A percentile compares a stretch with the other conserved stretches of the same genome.
These are phyloP conservation scores for Rhombomys opimus DNA, from an alignment of 2,113 vertebrate species.

Conservation along the genomic window DNA sequence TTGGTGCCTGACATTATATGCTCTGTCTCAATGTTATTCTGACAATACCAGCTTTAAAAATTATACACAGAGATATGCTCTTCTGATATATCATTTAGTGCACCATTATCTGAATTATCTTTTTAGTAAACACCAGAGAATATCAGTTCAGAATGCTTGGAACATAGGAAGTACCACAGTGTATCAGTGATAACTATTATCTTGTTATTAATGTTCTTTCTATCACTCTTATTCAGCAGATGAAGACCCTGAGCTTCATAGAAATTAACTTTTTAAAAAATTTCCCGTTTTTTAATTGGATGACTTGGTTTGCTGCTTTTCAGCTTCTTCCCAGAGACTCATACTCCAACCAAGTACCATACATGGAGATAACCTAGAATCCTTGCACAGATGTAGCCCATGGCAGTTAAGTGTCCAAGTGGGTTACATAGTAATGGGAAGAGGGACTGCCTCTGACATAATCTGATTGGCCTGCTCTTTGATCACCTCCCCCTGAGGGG, in stretches of 20 bases:
- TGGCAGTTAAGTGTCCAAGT: too few relatives aligned
- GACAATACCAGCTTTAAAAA: neutral
- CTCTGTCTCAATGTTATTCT: neutral
- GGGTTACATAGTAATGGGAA: too few relatives aligned
- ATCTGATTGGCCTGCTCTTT: too few relatives aligned
- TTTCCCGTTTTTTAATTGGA: neutral
- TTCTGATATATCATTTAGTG: neutral
- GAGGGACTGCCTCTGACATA: too few relatives aligned
- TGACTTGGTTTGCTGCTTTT: too few relatives aligned
- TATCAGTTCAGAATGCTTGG: neutral
- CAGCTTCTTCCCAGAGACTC: too few relatives aligned
- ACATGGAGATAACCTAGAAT: too few relatives aligned
- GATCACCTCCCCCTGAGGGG: too few relatives aligned
- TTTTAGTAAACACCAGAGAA: slow-evolving; percentile 4
- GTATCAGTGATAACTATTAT: neutral
- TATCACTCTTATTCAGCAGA: neutral
- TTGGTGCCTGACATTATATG: neutral
- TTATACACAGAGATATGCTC: neutral
- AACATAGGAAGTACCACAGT: neutral
- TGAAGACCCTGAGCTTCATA: neutral
- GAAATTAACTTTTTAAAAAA: slow-evolving; percentile 1
- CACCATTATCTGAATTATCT: neutral
- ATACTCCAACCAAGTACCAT: too few relatives aligned
- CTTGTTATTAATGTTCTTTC: slow-evolving; percentile 4
- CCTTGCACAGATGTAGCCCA: too few relatives aligned